These are phyloP conservation scores for Diabrotica undecimpunctata DNA, from an alignment of 1,140 invertebrate genomes.

Conservation along the genomic window DNA sequence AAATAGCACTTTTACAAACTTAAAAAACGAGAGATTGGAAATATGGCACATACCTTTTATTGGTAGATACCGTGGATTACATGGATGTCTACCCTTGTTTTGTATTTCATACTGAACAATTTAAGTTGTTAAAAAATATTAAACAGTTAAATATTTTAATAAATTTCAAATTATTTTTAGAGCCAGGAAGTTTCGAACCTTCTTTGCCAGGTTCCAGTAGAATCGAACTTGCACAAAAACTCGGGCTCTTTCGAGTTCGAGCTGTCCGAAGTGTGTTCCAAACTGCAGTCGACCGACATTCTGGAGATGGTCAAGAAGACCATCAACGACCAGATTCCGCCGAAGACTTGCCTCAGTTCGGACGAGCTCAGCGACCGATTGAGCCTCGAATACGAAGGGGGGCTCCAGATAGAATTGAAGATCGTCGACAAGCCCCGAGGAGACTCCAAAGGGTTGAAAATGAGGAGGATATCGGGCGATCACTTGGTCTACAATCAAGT, in stretches of 20 bases:
- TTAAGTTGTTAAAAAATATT: no score
- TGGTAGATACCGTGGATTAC: no score
- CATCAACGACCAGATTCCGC: slow-evolving; percentile 71
- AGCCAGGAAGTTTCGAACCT: background rate
- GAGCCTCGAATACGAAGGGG: slow-evolving; percentile 74
- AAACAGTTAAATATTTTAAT: no score
- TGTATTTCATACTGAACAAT: no score
- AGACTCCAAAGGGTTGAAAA: slow-evolving; percentile 77
- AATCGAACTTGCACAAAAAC: slow-evolving; percentile 31
- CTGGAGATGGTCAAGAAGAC: slow-evolving; percentile 77
- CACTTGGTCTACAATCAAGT: slow-evolving; percentile 85
- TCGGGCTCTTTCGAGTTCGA: slow-evolving; percentile 44
- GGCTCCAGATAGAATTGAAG: slow-evolving; percentile 83
- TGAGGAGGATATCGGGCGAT: slow-evolving; percentile 87
- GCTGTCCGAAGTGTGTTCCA: slow-evolving; percentile 74
- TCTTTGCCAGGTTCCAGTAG: slow-evolving; percentile 8
- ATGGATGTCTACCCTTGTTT: no score
- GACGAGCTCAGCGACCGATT: slow-evolving; percentile 45
- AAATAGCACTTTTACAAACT: no score
- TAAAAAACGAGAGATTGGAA: no score
- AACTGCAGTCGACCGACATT: slow-evolving; percentile 73
- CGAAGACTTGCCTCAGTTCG: slow-evolving; percentile 62
- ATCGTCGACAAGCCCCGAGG: slow-evolving; percentile 66
- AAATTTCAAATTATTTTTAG: no score
- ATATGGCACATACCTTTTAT: no score